Evolutionary conservation across 2,888 invertebrate species (phyloP).

Genomic region (Gnatocerus cornutus): DNA sequence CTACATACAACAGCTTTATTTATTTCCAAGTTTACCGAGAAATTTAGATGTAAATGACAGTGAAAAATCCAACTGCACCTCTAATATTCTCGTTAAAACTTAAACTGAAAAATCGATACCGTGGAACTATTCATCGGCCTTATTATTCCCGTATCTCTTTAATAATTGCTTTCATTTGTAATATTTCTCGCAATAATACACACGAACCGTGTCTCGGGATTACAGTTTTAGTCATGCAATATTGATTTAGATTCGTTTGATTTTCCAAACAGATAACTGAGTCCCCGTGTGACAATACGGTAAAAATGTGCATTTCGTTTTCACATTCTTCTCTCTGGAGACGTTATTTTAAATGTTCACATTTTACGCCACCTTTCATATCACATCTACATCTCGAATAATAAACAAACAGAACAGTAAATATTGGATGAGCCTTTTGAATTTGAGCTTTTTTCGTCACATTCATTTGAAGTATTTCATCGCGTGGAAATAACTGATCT

Average conservation of each 20-base stretch:
- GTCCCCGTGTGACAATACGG: constrained; percentile 31
- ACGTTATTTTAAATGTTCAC: constrained; percentile 21
- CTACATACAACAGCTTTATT: too few relatives aligned
- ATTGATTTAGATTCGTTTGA: constrained; percentile 50
- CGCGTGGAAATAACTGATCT: too few relatives aligned
- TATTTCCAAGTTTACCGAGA: too few relatives aligned
- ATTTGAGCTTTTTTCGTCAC: too few relatives aligned
- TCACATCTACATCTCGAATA: constrained; percentile 8
- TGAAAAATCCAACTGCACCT: too few relatives aligned
- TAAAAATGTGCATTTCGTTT: constrained; percentile 33
- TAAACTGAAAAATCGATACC: constrained; percentile 14
- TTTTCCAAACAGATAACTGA: constrained; percentile 37
- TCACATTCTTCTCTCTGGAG: constrained; percentile 26
- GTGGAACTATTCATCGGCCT: constrained; percentile 34
- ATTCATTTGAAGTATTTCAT: too few relatives aligned
- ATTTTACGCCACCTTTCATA: constrained; percentile 18
- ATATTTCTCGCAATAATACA: constrained; percentile 54
- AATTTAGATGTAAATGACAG: too few relatives aligned
- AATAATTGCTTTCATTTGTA: constrained; percentile 56
- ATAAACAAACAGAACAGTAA: constrained; percentile 8
- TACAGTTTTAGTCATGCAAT: constrained; percentile 54
- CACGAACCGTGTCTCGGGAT: constrained; percentile 52
- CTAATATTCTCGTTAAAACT: neutral
- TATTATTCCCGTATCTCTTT: constrained; percentile 52
- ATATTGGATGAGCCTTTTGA: constrained; percentile 3